Evolutionary conservation across 2,113 vertebrate species (phyloP).

Genomic region (Gasterosteus nipponicus): DNA sequence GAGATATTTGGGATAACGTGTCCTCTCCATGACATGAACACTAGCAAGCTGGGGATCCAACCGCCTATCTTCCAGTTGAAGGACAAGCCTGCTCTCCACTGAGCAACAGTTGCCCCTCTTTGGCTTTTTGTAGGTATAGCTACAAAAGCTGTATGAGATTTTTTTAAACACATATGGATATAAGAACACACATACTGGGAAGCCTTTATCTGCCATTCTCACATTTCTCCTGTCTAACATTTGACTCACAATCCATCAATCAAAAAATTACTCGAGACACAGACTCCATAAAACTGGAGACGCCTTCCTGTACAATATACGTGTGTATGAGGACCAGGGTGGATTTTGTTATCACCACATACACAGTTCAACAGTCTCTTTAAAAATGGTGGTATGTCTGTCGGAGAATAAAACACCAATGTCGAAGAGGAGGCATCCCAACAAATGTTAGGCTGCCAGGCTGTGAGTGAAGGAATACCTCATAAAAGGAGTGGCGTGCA

Average conservation of each 20-base stretch:
- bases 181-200: background rate
- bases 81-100: no score
- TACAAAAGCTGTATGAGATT: background rate
- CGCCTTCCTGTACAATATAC: conserved; percentile 22
- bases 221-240: conserved; percentile 6
- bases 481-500: conserved; percentile 62
- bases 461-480: conserved; percentile 59
- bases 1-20: no score
- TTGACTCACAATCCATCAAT: conserved; percentile 44
- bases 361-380: conserved; percentile 53
- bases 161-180: background rate
- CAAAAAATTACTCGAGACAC: conserved; percentile 32
- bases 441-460: conserved; percentile 54
- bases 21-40: no score
- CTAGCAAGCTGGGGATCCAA: no score
- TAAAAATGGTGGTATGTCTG: conserved; percentile 51
- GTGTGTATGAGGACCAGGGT: conserved; percentile 35
- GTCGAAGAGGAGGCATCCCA: conserved; percentile 48
- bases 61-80: no score
- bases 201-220: conserved; percentile 5
- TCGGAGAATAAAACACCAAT: conserved; percentile 56
- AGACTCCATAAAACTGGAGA: conserved; percentile 44
- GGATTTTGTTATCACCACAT: conserved; percentile 46
- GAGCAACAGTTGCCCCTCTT: no score
- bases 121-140: background rate